Base-by-base conservation (phyloP, 2,888 invertebrate genomes). In the Encarsia formosa region DNA sequence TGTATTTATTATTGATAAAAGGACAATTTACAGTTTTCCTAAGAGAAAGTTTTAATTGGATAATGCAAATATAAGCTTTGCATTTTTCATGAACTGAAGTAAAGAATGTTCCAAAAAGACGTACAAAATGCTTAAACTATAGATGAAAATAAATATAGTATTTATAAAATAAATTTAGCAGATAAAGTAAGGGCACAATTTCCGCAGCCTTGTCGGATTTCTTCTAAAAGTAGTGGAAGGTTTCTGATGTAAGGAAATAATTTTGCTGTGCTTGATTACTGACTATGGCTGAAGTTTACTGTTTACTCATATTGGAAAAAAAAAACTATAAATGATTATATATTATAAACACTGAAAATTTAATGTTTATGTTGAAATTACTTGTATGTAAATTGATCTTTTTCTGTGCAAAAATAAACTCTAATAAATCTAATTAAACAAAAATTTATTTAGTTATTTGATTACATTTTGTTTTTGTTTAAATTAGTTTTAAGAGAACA, bases 361-460 rank as follows among this genome's bases (percentile, higher is more conserved):
- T n/a, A 20, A 47, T 40, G 29, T 52, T 54, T 46, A 49, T 44
- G 42, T 50, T 53, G 48, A 37, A 47, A 39, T 45, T 39, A 43
- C 41, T 50, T 49, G 20, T 52, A 46, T 49, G 42, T 54, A 58
- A 54, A 57, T 50, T 40, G 42, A 49, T 41, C 44, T 54, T 45
- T 57, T 54, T 52, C 54, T 59, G 57, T 57, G 53, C 22, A 34
- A 45, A 41, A 46, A 47, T 22, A 35, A 47, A 40, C 44, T 44
- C 48, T 46, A 61, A 58, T 60, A 58, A 58, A 59, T 61, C 54
- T 60, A 61, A 61, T 61, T 59, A 59, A 60, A 59, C 58, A 57
- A 51, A 53, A 38, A 51, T 39, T 34, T 35, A 45, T 9, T 31
- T 29, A 16, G 44, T 15, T 4, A 31, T 49, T 44, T 42, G 13